phyloP scores from a whole-genome alignment of 2,113 vertebrate genomes.

The Plectropomus leopardus region DNA sequence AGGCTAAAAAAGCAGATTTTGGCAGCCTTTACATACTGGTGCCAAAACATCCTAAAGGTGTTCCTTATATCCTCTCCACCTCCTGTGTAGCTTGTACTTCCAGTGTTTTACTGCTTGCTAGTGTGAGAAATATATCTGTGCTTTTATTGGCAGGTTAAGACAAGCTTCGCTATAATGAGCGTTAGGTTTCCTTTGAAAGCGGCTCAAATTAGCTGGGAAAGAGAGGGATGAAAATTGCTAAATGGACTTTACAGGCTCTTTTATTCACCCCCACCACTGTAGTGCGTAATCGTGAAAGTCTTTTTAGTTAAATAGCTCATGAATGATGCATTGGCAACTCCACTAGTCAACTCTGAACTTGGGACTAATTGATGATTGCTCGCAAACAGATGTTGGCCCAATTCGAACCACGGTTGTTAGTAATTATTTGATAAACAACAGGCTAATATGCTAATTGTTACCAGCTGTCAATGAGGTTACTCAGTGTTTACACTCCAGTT shows the following conservation, averaged over 20 bases:
- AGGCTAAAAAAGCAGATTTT: conserved; percentile 6
- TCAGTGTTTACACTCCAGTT: conserved; percentile 74
- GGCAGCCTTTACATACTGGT: not conserved
- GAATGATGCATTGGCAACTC: conserved; percentile 80
- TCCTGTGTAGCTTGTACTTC: conserved; percentile 56
- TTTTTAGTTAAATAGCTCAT: conserved; percentile 73
- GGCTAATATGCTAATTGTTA: conserved; percentile 85
- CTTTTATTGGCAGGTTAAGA: conserved; percentile 74
- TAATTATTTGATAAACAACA: conserved; percentile 86
- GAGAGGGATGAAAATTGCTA: conserved; percentile 58
- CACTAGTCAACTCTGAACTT: conserved; percentile 79
- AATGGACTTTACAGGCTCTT: conserved; percentile 63
- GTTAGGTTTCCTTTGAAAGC: conserved; percentile 76
- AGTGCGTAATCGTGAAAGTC: conserved; percentile 63
- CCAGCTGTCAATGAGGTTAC: conserved; percentile 78
- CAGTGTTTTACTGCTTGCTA: conserved; percentile 66
- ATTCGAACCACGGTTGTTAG: conserved; percentile 74
- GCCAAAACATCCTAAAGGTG: conserved; percentile 47
- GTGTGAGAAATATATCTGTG: conserved; percentile 73
- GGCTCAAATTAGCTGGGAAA: conserved; percentile 66
- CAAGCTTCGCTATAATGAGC: conserved; percentile 74
- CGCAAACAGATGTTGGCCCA: conserved; percentile 82
- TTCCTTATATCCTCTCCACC: conserved; percentile 39
- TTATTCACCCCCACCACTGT: conserved; percentile 38
- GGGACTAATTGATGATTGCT: conserved; percentile 80